Evolutionary conservation across 2,888 invertebrate species (phyloP).

Genomic region (Onthophagus sagittarius): DNA sequence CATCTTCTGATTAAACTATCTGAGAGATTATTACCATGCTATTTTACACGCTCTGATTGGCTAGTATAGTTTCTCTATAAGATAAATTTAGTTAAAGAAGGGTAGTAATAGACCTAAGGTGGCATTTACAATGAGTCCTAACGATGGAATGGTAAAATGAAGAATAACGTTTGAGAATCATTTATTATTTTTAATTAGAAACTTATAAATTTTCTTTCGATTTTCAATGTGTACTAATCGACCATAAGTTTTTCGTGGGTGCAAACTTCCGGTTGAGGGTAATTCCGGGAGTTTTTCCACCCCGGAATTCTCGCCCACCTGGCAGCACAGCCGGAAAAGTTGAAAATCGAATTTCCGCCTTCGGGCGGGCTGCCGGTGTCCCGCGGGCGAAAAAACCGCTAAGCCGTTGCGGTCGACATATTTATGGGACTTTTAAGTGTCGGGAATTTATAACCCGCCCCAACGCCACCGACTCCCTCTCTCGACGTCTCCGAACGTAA

Average conservation of each 20-base stretch:
- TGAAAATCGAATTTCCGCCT: background rate
- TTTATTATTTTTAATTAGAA: background rate
- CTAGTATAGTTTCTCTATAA: too few species aligned
- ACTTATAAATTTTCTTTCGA: background rate
- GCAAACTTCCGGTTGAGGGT: background rate
- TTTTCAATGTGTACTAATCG: background rate
- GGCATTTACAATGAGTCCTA: too few species aligned
- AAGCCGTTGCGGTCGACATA: constrained; percentile 12
- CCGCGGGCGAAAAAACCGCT: constrained; percentile 2
- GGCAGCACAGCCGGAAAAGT: background rate
- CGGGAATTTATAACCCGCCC: constrained; percentile 7
- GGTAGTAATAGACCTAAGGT: too few species aligned
- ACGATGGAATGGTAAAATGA: too few species aligned
- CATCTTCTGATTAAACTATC: too few species aligned
- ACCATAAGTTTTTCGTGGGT: background rate
- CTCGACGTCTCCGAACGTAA: background rate
- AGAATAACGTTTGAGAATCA: too few species aligned
- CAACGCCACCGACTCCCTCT: background rate
- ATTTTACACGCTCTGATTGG: too few species aligned
- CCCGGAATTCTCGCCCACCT: background rate
- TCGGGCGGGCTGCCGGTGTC: background rate
- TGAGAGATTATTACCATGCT: too few species aligned
- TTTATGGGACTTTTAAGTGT: constrained; percentile 12
- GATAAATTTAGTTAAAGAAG: too few species aligned
- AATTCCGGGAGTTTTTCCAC: background rate